A percentile compares a stretch with the other conserved stretches of the same genome.
phyloP scores from a whole-genome alignment of 1,140 invertebrate genomes.

The Oncopeltus fasciatus region DNA sequence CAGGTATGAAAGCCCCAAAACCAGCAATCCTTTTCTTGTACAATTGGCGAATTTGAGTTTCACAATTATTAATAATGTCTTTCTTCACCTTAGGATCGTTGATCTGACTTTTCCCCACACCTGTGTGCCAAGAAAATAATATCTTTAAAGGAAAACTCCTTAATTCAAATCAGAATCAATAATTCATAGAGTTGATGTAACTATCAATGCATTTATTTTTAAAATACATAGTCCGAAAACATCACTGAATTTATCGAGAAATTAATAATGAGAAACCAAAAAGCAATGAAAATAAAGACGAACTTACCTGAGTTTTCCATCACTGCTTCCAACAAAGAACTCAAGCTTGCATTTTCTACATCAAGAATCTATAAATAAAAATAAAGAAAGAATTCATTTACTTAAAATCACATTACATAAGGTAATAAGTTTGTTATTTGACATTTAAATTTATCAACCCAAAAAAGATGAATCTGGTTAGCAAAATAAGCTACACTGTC shows the following conservation, averaged over 20 bases:
- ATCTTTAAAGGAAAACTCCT: no score
- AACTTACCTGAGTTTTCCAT: conserved; percentile 1
- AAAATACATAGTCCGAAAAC: no score
- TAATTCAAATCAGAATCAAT: no score
- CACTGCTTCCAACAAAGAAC: background rate
- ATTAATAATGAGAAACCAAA: no score
- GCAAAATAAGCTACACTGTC: no score
- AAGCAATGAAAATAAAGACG: background rate
- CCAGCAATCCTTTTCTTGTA: conserved; percentile 8
- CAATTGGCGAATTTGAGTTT: background rate
- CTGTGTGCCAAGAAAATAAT: background rate
- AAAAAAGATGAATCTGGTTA: no score
- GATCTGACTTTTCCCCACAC: background rate
- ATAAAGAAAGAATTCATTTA: background rate
- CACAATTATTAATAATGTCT: conserved; percentile 5
- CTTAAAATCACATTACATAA: no score
- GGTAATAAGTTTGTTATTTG: no score
- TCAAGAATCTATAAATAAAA: conserved; percentile 3
- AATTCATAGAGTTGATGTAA: no score
- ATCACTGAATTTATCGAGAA: no score
- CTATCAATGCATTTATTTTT: no score
- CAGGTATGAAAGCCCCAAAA: conserved; percentile 11
- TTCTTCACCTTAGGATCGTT: conserved; percentile 7
- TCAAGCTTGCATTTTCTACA: background rate
- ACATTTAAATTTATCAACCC: no score